Conservation (phyloP, 2,113 vertebrate species). For the Smithornis capensis region DNA sequence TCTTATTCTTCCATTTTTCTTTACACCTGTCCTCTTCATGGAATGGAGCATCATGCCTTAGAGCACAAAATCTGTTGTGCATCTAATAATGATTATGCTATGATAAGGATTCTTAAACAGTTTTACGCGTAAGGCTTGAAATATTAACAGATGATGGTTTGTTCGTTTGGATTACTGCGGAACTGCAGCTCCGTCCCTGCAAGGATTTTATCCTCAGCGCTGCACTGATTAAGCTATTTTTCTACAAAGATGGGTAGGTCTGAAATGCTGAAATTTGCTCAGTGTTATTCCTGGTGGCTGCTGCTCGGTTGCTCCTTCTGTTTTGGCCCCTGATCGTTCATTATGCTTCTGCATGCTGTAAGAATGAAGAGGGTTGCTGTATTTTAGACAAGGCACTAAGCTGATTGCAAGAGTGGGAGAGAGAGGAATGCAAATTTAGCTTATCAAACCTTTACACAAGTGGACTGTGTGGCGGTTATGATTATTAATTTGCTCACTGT, state of each 20-base stretch:
- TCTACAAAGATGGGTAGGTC: conserved; percentile 79
- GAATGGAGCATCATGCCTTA: conserved; percentile 65
- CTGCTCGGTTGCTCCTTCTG: conserved; percentile 8
- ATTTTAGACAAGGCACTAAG: conserved; percentile 55
- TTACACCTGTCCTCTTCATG: conserved; percentile 64
- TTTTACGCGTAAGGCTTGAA: conserved; percentile 55
- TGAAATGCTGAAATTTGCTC: conserved; percentile 43
- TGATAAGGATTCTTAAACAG: conserved; percentile 63
- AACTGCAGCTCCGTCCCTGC: conserved; percentile 63
- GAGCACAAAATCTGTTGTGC: conserved; percentile 65
- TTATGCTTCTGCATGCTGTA: conserved; percentile 52
- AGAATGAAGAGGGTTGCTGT: conserved; percentile 36
- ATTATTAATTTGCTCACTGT: conserved; percentile 24
- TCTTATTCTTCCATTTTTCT: conserved; percentile 71
- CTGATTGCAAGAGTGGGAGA: conserved; percentile 52
- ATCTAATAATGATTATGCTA: conserved; percentile 66
- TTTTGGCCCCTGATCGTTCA: not conserved
- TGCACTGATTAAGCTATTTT: conserved; percentile 67
- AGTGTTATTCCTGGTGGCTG: conserved; percentile 41
- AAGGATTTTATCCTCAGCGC: conserved; percentile 65
- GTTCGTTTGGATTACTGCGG: conserved; percentile 65
- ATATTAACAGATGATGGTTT: conserved; percentile 64
- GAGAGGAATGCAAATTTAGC: conserved; percentile 38
- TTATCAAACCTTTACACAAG: conserved; percentile 27
- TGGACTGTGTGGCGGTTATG: not conserved